phyloP scores from a whole-genome alignment of 2,797 vertebrate species.

The Pampus argenteus region DNA sequence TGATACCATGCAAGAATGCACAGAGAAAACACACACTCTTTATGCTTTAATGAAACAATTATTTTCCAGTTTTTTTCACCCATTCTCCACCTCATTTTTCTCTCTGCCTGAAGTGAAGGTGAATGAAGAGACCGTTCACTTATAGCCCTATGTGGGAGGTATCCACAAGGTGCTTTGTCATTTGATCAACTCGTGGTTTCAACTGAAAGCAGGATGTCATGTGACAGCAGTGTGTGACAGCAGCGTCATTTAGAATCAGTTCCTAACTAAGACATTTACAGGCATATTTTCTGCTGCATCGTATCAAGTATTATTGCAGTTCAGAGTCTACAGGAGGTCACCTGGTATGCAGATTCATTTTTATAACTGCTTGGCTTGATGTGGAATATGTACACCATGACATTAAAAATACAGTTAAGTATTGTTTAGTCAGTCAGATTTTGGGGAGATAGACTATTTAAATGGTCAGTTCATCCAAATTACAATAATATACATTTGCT shows the following conservation, averaged over 20 bases:
- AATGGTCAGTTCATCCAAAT: not conserved
- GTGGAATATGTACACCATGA: not conserved
- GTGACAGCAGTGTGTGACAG: not conserved
- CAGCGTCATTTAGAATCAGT: not conserved
- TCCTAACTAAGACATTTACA: not conserved
- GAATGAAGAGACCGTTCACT: not conserved
- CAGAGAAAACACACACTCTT: conserved; percentile 7
- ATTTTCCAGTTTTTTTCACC: not conserved
- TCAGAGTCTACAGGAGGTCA: not conserved
- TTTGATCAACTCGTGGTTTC: not conserved
- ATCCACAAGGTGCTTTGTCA: not conserved
- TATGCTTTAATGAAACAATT: not conserved
- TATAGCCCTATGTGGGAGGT: not conserved
- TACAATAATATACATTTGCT: not conserved
- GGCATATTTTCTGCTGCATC: not conserved
- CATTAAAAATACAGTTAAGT: not conserved
- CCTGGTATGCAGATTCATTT: not conserved
- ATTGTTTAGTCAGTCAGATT: not conserved
- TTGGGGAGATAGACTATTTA: not conserved
- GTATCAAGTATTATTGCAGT: not conserved
- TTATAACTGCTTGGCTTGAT: not conserved
- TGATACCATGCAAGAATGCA: not conserved
- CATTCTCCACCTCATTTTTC: not conserved
- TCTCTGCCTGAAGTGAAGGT: not conserved
- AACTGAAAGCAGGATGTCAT: not conserved